phyloP scores from a whole-genome alignment of 23 tunicate genomes.

The Oikopleura vanhoeffeni region DNA sequence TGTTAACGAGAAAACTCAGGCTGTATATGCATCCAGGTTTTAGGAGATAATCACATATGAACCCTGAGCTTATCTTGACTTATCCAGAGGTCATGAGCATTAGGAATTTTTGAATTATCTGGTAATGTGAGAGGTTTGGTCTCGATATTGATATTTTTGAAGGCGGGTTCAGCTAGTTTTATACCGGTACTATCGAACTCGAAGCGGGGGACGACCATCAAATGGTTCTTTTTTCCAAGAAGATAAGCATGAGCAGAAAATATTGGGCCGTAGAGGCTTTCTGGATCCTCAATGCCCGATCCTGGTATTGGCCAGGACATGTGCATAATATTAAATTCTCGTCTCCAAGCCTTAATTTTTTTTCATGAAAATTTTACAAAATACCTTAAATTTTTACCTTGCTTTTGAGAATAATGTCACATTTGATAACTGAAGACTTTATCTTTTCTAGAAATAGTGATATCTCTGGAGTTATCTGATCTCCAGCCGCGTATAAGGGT shows the following conservation, averaged over 20 bases:
- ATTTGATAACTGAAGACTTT: neutral
- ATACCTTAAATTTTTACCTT: no score
- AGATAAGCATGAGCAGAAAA: neutral
- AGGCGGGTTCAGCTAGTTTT: neutral
- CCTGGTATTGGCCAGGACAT: constrained; percentile 7
- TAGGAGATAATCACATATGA: no score
- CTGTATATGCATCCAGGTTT: no score
- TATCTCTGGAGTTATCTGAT: neutral
- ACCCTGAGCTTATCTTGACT: no score
- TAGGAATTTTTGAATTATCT: neutral
- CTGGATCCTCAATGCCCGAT: neutral
- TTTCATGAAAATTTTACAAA: neutral
- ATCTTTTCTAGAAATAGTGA: neutral
- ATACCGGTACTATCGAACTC: neutral
- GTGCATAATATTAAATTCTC: constrained; percentile 11
- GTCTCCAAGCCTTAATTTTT: constrained; percentile 5
- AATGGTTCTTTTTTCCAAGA: constrained; percentile 2
- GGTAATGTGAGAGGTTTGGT: neutral
- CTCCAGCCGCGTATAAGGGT: neutral
- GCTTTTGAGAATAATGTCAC: constrained; percentile 1
- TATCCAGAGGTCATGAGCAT: constrained; percentile 10
- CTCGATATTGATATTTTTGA: neutral
- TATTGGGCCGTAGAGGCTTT: neutral
- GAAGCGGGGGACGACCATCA: neutral
- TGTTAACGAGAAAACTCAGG: no score